Evolutionary conservation across 1,140 invertebrate genomes (phyloP).

Genomic region (Panagrolaimus sp.): DNA sequence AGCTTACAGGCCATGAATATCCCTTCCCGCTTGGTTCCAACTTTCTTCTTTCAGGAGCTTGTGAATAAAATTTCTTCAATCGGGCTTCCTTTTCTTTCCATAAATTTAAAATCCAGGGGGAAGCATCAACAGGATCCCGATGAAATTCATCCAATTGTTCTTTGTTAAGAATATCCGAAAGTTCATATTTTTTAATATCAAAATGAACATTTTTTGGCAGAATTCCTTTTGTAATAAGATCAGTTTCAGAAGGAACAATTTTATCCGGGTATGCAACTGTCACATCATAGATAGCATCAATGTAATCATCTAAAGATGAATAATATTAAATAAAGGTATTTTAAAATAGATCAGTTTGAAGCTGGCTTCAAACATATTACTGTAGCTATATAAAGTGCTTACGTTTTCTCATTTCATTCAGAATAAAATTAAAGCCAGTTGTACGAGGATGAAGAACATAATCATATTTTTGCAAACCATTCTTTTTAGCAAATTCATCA

Average conservation of each 20-base stretch:
- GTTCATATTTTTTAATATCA: slow-evolving; percentile 68
- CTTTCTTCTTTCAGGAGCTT: slow-evolving; percentile 13
- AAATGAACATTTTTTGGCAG: slow-evolving; percentile 72
- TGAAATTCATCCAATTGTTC: slow-evolving; percentile 65
- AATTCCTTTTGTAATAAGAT: slow-evolving; percentile 66
- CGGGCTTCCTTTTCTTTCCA: slow-evolving; percentile 70
- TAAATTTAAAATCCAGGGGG: slow-evolving; percentile 67
- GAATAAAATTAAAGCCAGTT: slow-evolving; percentile 74
- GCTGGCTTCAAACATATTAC: slow-evolving; percentile 8
- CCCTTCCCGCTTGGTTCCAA: slow-evolving; percentile 40
- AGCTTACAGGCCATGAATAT: slow-evolving; percentile 47
- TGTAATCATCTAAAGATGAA: slow-evolving; percentile 62
- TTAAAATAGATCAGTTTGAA: neutral
- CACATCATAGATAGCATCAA: slow-evolving; percentile 74
- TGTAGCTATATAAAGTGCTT: slow-evolving; percentile 30
- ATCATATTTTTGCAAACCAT: slow-evolving; percentile 68
- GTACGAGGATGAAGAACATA: slow-evolving; percentile 77
- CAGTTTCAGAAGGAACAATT: slow-evolving; percentile 69
- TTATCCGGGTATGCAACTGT: slow-evolving; percentile 71
- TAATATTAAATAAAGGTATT: neutral
- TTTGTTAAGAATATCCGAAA: slow-evolving; percentile 58
- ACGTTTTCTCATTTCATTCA: slow-evolving; percentile 67
- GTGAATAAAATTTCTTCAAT: slow-evolving; percentile 64
- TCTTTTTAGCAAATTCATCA: slow-evolving; percentile 69
- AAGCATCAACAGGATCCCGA: slow-evolving; percentile 24